Percentiles rank a stretch among this genome's conserved stretches.
Evolutionary conservation across 2,797 vertebrate species (phyloP).

Genomic region (Podarcis lilfordi): DNA sequence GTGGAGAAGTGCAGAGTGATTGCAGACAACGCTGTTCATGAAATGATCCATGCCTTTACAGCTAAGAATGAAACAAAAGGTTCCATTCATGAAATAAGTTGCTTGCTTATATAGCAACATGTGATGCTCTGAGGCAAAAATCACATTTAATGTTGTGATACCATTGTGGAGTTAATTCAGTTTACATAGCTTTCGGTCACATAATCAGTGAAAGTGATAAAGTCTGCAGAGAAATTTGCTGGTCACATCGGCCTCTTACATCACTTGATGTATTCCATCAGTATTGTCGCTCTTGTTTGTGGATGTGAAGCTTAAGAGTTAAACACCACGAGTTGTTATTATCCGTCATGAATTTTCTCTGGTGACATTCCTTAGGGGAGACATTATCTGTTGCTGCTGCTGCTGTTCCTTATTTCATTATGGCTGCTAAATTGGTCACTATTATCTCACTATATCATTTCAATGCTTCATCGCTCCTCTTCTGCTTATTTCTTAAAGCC

Average conservation of each 20-base stretch:
- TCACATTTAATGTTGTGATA: too few species aligned
- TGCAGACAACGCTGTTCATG: neutral
- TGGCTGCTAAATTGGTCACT: neutral
- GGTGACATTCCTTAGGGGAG: neutral
- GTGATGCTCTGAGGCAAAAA: neutral
- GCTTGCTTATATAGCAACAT: neutral
- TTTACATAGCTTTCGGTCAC: too few species aligned
- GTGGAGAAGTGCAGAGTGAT: neutral
- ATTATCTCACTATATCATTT: neutral
- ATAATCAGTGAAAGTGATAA: neutral
- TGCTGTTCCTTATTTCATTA: neutral
- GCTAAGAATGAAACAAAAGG: neutral
- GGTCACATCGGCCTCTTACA: neutral
- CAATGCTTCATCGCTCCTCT: neutral
- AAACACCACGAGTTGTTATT: neutral
- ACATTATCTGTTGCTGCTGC: accelerated
- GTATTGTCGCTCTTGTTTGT: neutral
- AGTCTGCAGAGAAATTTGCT: neutral
- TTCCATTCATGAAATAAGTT: too few species aligned
- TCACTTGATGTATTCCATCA: neutral
- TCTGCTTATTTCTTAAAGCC: slow-evolving; percentile 15
- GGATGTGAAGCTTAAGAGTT: neutral
- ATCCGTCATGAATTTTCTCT: neutral
- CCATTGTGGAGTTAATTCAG: too few species aligned
- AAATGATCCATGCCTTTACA: neutral